Evolutionary conservation across 1,140 invertebrate species (phyloP), one percentile per base, ranked within the genome.

Genomic region (Asobara japonica): DNA sequence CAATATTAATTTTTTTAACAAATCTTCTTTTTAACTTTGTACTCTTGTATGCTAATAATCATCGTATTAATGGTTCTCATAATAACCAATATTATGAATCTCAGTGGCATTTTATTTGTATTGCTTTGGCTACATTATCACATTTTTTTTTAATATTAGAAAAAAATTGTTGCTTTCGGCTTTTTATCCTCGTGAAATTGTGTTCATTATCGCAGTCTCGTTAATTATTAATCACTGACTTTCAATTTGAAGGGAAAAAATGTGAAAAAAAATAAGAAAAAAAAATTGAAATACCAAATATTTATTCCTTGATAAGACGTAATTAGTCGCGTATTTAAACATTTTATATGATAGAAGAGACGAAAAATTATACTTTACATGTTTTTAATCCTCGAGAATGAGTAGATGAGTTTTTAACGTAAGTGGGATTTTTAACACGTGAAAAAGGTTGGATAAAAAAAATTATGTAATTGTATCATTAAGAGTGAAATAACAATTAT

Each of bases 201-300:
- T 16, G 41, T 1, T 13, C 5, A 45, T 45, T 16, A 16, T 4
- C 41, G 41, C n/a, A n/a, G n/a, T n/a, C n/a, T n/a, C n/a, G n/a
- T 25, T 22, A 51, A 70, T 66, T 64, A 74, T 65, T 74, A 71
- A 64, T 71, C 68, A n/a, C n/a, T n/a, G n/a, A n/a, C n/a, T 45
- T 27, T 29, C 30, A 41, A 16, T 67, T 45, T 71, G 0, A 31
- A 64, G 30, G 5, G 62, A 33, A 74, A 45, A 68, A 68, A 7
- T 18, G 65, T 61, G 20, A 13, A 62, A 41, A 62, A 25, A 56
- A 60, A 36, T 13, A 61, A 33, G 27, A 65, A 38, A n/a, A n/a
- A n/a, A n/a, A 68, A 64, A 69, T 73, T 38, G 67, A 66, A 61
- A 69, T 74, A 74, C 67, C 66, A 74, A 74, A 74, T 71, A 64